Percentiles rank a stretch among this genome's conserved stretches.
These are phyloP conservation scores for Asbolus verrucosus DNA, from an alignment of 1,140 invertebrate species.

Conservation along the genomic window DNA sequence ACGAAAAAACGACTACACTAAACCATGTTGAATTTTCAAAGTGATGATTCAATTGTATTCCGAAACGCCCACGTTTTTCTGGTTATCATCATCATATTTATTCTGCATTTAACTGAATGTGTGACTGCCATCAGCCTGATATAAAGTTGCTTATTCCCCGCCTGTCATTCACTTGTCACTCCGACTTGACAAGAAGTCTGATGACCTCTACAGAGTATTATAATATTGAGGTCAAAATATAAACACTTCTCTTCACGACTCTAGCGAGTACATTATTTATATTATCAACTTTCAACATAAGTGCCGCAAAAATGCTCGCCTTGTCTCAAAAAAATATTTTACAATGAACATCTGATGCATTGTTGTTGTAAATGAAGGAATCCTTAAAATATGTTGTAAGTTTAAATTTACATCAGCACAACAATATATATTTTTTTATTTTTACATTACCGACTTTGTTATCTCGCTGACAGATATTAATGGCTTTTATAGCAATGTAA, in stretches of 20 bases:
- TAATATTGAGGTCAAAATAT: conserved; percentile 53
- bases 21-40: conserved; percentile 7
- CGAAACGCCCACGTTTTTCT: conserved; percentile 46
- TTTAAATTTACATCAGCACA: conserved; percentile 15
- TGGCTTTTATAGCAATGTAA: conserved; percentile 32
- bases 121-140: conserved; percentile 36
- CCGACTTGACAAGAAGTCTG: conserved; percentile 53
- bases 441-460: conserved; percentile 24
- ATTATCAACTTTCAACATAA: too few species aligned
- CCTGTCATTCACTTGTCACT: conserved; percentile 58
- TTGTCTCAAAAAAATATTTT: too few species aligned
- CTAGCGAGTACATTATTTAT: conserved; percentile 13
- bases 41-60: conserved; percentile 50
- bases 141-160: conserved; percentile 54
- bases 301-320: too few species aligned
- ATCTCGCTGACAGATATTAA: conserved; percentile 41
- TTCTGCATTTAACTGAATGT: too few species aligned
- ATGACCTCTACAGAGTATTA: conserved; percentile 54
- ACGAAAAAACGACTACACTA: neutral
- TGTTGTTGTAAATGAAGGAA: too few species aligned
- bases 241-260: conserved; percentile 23
- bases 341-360: too few species aligned
- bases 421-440: conserved; percentile 12
- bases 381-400: neutral
- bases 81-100: too few species aligned